A percentile compares a stretch with the other conserved stretches of the same genome.
phyloP scores from a whole-genome alignment of 2,888 invertebrate species.

The Panorpa germanica region DNA sequence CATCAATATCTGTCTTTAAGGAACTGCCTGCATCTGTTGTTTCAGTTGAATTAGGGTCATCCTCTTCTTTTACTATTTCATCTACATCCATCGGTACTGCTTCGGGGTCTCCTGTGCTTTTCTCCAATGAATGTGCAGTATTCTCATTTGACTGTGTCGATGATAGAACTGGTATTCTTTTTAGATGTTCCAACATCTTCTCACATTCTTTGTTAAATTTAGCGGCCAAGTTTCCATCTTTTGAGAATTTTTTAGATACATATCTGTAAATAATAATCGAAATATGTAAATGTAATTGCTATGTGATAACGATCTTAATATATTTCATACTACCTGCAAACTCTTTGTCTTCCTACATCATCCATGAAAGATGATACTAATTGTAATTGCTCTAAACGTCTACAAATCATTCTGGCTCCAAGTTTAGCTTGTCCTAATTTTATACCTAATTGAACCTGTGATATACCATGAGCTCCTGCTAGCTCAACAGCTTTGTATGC shows the following conservation, averaged over 20 bases:
- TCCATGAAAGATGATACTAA: slow-evolving; percentile 29
- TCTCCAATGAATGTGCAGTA: no score
- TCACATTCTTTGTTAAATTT: no score
- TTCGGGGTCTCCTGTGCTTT: no score
- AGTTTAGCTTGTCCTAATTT: slow-evolving; percentile 25
- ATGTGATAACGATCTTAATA: slow-evolving; percentile 15
- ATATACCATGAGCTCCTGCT: slow-evolving; percentile 30
- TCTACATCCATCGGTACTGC: no score
- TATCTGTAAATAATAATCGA: slow-evolving; percentile 1
- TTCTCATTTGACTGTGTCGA: no score
- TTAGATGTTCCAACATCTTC: no score
- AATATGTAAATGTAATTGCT: background rate
- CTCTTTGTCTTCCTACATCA: slow-evolving; percentile 33
- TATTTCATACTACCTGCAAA: slow-evolving; percentile 25
- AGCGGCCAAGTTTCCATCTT: slow-evolving; percentile 9
- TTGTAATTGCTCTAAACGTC: slow-evolving; percentile 24
- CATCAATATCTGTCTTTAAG: no score
- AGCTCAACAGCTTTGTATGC: slow-evolving; percentile 27
- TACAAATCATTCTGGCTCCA: slow-evolving; percentile 26
- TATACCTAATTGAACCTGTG: slow-evolving; percentile 23
- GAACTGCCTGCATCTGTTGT: no score
- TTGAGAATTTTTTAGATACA: slow-evolving; percentile 1
- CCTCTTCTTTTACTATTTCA: no score
- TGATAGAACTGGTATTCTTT: no score
- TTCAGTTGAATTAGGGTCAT: no score